A percentile compares a stretch with the other conserved stretches of the same genome.
Conservation (phyloP, 2,797 vertebrate genomes). For the Oryzias dopingdopingensis region DNA sequence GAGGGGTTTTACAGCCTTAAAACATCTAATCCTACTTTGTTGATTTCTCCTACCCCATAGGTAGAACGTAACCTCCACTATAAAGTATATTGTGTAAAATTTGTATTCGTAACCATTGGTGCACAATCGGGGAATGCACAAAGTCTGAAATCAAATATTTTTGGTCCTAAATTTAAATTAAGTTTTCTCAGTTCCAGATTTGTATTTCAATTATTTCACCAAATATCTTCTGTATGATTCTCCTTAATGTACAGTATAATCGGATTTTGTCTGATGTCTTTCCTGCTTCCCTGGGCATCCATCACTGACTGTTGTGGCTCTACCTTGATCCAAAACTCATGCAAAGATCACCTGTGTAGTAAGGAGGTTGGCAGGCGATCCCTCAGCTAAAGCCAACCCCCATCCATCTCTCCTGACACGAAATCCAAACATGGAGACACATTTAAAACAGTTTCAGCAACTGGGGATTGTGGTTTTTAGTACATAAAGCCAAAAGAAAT, state of each 20-base stretch:
- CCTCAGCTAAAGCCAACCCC: constrained; percentile 49
- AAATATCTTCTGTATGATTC: constrained; percentile 7
- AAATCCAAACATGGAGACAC: neutral
- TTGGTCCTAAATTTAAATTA: too few species aligned
- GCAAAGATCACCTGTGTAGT: constrained; percentile 61
- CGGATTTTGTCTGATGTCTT: constrained; percentile 19
- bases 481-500: neutral
- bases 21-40: too few species aligned
- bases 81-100: too few species aligned
- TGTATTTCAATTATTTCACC: constrained; percentile 14
- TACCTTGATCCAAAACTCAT: constrained; percentile 63
- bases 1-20: too few species aligned
- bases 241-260: constrained; percentile 38
- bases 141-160: too few species aligned
- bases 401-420: constrained; percentile 51
- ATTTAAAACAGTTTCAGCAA: constrained; percentile 8
- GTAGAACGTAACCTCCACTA: too few species aligned
- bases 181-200: too few species aligned
- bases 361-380: constrained; percentile 53
- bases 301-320: constrained; percentile 45
- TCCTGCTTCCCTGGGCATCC: constrained; percentile 42
- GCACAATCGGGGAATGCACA: too few species aligned
- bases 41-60: too few species aligned
- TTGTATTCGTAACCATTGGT: too few species aligned
- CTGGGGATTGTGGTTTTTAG: neutral